phyloP scores from a whole-genome alignment of 2,797 vertebrate species.

The Phalanger gymnotis region DNA sequence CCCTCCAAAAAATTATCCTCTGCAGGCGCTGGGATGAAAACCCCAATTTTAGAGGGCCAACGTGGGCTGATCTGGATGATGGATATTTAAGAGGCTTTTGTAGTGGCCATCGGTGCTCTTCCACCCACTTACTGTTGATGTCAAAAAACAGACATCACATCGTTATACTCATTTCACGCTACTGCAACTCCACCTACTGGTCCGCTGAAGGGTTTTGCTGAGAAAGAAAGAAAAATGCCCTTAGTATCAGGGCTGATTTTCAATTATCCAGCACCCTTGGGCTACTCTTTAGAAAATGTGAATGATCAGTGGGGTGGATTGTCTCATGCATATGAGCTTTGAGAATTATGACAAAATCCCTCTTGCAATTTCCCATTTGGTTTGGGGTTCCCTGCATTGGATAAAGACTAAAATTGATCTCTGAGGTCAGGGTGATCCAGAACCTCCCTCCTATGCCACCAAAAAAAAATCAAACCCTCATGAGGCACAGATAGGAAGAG shows the following conservation, averaged over 20 bases:
- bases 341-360: not conserved
- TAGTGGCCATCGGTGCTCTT: not conserved
- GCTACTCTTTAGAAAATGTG: not conserved
- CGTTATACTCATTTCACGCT: not conserved
- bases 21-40: not conserved
- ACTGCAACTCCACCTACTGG: not conserved
- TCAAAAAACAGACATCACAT: not conserved
- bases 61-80: not conserved
- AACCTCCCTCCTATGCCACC: not conserved
- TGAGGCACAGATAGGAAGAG: conserved; percentile 46
- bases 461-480: not conserved
- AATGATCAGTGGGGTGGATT: too few relatives aligned
- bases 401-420: not conserved
- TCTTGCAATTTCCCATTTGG: not conserved
- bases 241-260: not conserved
- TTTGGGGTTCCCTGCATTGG: not conserved
- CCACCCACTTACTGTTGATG: not conserved
- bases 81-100: not conserved
- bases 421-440: not conserved
- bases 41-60: not conserved
- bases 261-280: not conserved
- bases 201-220: not conserved
- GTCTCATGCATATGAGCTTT: not conserved
- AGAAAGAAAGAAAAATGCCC: not conserved
- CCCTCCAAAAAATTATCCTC: not conserved